phyloP scores from a whole-genome alignment of 2,113 vertebrate genomes.

The Coregonus clupeaformis region DNA sequence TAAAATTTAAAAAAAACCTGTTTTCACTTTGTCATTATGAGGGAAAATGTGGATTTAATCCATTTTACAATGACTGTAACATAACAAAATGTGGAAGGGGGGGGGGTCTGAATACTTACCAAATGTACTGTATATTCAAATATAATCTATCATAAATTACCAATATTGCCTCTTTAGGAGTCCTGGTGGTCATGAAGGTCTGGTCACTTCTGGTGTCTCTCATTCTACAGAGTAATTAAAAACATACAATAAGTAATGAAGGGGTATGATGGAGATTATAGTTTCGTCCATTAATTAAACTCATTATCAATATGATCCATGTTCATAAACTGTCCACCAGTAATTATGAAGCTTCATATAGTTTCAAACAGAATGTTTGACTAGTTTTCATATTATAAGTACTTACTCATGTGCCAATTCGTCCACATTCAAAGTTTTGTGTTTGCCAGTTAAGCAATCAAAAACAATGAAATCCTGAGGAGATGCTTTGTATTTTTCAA shows the following conservation, averaged over 20 bases:
- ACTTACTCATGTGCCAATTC: slow-evolving; percentile 53
- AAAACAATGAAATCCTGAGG: not conserved
- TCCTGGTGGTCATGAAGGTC: slow-evolving; percentile 47
- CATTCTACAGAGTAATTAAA: slow-evolving; percentile 37
- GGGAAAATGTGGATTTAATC: too few relatives aligned
- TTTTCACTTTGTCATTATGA: too few relatives aligned
- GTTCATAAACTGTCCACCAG: too few relatives aligned
- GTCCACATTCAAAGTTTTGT: slow-evolving; percentile 19
- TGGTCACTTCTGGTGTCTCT: slow-evolving; percentile 40
- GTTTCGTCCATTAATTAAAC: too few relatives aligned
- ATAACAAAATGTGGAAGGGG: too few relatives aligned
- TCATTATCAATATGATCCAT: too few relatives aligned
- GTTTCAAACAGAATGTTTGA: not conserved
- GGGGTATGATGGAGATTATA: not conserved
- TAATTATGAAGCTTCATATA: too few relatives aligned
- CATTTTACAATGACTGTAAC: not conserved
- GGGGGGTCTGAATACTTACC: not conserved
- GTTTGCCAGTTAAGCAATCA: slow-evolving; percentile 43
- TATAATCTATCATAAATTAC: slow-evolving; percentile 32
- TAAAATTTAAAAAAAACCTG: too few relatives aligned
- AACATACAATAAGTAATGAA: not conserved
- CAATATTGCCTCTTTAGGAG: slow-evolving; percentile 62
- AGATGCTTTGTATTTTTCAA: accelerated
- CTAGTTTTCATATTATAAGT: not conserved
- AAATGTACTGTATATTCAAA: not conserved